These are phyloP conservation scores for Acronicta leporina DNA, from an alignment of 2,888 invertebrate genomes.

Conservation along the genomic window DNA sequence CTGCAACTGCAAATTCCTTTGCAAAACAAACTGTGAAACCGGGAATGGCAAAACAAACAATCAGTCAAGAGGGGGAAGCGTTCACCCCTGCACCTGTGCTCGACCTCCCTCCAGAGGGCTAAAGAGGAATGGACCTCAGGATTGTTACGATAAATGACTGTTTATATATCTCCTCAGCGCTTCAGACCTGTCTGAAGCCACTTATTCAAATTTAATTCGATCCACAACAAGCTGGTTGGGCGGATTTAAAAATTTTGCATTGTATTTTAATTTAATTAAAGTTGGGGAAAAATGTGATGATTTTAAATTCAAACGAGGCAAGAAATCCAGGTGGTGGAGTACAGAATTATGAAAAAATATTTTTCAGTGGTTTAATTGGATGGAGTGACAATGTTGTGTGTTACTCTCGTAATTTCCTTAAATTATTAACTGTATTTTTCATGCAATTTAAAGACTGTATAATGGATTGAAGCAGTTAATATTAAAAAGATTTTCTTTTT, in stretches of 20 bases:
- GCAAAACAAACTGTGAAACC: slow-evolving; percentile 70
- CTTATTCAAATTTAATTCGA: slow-evolving; percentile 80
- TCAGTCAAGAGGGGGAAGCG: slow-evolving; percentile 74
- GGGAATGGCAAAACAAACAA: slow-evolving; percentile 76
- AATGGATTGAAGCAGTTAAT: slow-evolving; percentile 3
- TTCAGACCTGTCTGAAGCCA: slow-evolving; percentile 71
- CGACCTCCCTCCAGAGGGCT: slow-evolving; percentile 55
- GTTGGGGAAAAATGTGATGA: slow-evolving; percentile 43
- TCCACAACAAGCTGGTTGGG: slow-evolving; percentile 53
- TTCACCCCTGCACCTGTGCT: slow-evolving; percentile 74
- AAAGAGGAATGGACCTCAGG: slow-evolving; percentile 70
- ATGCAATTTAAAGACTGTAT: not conserved
- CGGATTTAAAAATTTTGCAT: slow-evolving; percentile 57
- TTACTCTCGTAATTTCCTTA: slow-evolving; percentile 20
- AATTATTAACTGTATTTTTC: slow-evolving; percentile 12
- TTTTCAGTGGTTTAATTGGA: slow-evolving; percentile 27
- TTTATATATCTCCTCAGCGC: slow-evolving; percentile 78
- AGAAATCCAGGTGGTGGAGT: slow-evolving; percentile 40
- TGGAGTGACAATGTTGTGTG: slow-evolving; percentile 20
- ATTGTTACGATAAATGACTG: slow-evolving; percentile 82
- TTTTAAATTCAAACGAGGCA: slow-evolving; percentile 57
- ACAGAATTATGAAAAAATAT: slow-evolving; percentile 36
- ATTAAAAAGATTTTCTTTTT: too few species aligned
- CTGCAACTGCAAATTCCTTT: slow-evolving; percentile 72
- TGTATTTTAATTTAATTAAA: slow-evolving; percentile 59